These are phyloP conservation scores for Harmothoe impar DNA, from an alignment of 2,888 invertebrate genomes.

Conservation along the genomic window DNA sequence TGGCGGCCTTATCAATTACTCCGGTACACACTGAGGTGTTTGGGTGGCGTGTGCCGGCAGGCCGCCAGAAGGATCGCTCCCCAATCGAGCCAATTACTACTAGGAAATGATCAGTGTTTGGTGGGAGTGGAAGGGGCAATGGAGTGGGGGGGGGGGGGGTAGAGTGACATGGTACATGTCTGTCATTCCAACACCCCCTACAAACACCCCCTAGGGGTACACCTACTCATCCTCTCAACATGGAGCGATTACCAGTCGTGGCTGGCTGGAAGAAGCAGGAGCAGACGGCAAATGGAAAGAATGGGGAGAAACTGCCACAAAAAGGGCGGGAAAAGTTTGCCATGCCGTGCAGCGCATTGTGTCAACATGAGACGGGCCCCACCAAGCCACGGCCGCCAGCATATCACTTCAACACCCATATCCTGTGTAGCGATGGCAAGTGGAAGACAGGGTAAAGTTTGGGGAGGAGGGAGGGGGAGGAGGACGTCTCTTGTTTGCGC, in stretches of 20 bases:
- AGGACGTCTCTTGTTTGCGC: slow-evolving; percentile 7
- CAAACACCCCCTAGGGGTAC: neutral
- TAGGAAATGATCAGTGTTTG: slow-evolving; percentile 59
- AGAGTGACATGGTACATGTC: neutral
- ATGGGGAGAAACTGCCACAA: neutral
- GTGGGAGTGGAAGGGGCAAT: neutral
- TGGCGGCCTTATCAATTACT: slow-evolving; percentile 37
- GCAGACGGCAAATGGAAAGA: slow-evolving; percentile 35
- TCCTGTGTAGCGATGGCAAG: neutral
- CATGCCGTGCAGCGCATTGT: neutral
- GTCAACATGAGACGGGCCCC: neutral
- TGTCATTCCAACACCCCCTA: slow-evolving; percentile 45
- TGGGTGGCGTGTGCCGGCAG: slow-evolving; percentile 11
- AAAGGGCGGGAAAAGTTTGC: slow-evolving; percentile 22
- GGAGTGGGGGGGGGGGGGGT: neutral
- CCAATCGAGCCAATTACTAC: slow-evolving; percentile 55
- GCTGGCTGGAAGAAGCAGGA: neutral
- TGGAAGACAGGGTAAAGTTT: neutral
- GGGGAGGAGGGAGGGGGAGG: neutral
- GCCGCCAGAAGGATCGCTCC: neutral
- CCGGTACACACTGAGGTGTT: slow-evolving; percentile 18
- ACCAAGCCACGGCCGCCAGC: too few relatives aligned
- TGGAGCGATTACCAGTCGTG: neutral
- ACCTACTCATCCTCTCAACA: slow-evolving; percentile 22
- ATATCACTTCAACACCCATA: too few relatives aligned